Evolutionary conservation across 2,888 invertebrate genomes (phyloP).

Genomic region (Calliscelio sp.): DNA sequence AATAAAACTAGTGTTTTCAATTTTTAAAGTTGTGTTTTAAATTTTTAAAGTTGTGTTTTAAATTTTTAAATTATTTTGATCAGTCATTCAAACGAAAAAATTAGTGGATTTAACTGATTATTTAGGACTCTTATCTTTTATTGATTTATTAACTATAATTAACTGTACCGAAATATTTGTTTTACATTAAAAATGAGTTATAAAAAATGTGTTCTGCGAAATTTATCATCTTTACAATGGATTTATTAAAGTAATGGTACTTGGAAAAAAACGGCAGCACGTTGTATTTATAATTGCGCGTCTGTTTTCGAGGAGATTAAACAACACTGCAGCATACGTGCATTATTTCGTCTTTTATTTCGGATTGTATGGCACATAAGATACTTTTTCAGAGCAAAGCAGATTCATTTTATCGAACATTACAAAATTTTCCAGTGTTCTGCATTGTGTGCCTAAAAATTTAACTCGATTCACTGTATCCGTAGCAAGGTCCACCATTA

Average conservation of each 20-base stretch:
- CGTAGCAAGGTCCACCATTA: background rate
- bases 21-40: too few species aligned
- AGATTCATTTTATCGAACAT: slow-evolving; percentile 40
- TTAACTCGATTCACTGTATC: slow-evolving; percentile 28
- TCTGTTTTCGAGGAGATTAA: slow-evolving; percentile 51
- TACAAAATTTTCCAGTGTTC: background rate
- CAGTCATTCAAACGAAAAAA: too few species aligned
- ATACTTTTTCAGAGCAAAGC: slow-evolving; percentile 45
- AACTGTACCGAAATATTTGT: too few species aligned
- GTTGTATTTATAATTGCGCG: slow-evolving; percentile 41
- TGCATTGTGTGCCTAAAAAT: slow-evolving; percentile 17
- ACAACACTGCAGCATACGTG: slow-evolving; percentile 40
- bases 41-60: too few species aligned
- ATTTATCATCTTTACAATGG: background rate
- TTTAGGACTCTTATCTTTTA: too few species aligned
- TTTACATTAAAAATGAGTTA: background rate
- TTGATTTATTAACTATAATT: too few species aligned
- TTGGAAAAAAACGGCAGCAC: slow-evolving; percentile 5
- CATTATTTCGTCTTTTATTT: slow-evolving; percentile 44
- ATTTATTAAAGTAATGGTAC: slow-evolving; percentile 30
- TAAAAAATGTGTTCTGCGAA: background rate
- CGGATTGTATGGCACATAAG: slow-evolving; percentile 30
- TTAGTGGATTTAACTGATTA: too few species aligned
- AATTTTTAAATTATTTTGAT: too few species aligned
- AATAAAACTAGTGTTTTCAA: too few species aligned